Evolutionary conservation across 1,140 invertebrate genomes (phyloP), one percentile per base, ranked within the genome.

Genomic region (Drosophila pachea): DNA sequence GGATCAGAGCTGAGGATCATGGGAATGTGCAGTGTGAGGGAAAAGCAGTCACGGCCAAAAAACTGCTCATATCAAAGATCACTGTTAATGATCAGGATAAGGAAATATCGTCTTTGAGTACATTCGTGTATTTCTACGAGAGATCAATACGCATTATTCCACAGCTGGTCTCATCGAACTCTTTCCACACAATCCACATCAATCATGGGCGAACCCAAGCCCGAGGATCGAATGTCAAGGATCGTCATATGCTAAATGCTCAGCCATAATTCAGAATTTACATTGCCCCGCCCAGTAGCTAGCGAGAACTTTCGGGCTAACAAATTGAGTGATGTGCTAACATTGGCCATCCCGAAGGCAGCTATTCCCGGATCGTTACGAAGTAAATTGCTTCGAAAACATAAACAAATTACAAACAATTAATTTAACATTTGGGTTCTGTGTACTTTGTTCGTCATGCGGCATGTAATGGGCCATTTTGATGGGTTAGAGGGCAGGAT

Each of bases 391-490:
- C 73, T 70, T 78, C 53, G 76, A 70, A 84, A 78, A 78, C 76
- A 73, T 84, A 83, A 83, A 83, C 79, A 83, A 83, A 83, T 83
- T 83, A 84, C 78, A 79, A 66, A 54, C 71, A 83, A 83, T 83
- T 84, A 83, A 79, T 83, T 76, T 79, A 68, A 42, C 40, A 53
- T 56, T 70, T 48, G 45, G 31, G 36, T 38, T 47, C 5, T 64
- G 48, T 68, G 68, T 78, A 58, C 42, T 63, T 65, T 76, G 12
- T 32, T 48, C 47, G 29, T n/a, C 16, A 16, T 58, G 68, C 53
- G 63, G 42, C 62, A 52, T 71, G 56, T 67, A 71, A 71, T 71
- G 56, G 66, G 45, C 61, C 61, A 59, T 76, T 75, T 22, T 79
- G 64, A 65, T 73, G 62, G 79, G 52, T 72, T 64, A 66, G 52